Conservation (phyloP, 2,888 invertebrate genomes). For the Lumbricus terrestris region DNA sequence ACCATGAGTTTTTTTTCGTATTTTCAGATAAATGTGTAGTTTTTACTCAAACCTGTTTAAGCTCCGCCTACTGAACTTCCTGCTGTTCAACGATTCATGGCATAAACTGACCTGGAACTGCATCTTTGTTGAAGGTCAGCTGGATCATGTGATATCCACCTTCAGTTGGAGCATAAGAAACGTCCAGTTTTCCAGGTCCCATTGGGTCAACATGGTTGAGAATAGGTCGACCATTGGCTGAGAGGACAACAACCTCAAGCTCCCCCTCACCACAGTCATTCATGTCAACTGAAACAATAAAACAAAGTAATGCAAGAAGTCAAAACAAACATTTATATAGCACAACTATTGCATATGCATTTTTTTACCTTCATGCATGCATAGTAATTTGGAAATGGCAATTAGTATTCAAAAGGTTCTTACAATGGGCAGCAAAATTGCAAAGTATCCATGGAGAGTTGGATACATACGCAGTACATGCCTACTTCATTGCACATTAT, state of each 20-base stretch:
- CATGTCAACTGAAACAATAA: slow-evolving; percentile 79
- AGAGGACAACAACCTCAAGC: slow-evolving; percentile 94
- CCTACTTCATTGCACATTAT: background rate
- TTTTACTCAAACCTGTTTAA: background rate
- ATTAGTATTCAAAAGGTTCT: background rate
- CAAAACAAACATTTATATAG: background rate
- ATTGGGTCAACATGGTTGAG: slow-evolving; percentile 62
- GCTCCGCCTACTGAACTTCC: background rate
- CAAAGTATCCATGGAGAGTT: too few species aligned
- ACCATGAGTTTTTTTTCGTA: too few species aligned
- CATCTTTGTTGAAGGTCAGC: slow-evolving; percentile 72
- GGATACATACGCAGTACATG: background rate
- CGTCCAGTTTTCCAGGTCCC: slow-evolving; percentile 88
- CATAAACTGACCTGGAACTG: slow-evolving; percentile 59
- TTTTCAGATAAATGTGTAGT: too few species aligned
- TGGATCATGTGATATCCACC: slow-evolving; percentile 86
- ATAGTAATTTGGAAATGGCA: background rate
- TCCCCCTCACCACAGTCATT: slow-evolving; percentile 98
- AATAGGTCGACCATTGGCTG: slow-evolving; percentile 35
- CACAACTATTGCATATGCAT: background rate
- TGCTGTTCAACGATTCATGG: background rate
- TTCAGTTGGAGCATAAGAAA: slow-evolving; percentile 92
- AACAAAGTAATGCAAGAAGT: background rate
- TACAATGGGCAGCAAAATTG: background rate
- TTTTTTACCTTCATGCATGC: background rate